A percentile compares a stretch with the other conserved stretches of the same genome.
Conservation (phyloP, 2,888 invertebrate species). For the Copidosoma aretas region DNA sequence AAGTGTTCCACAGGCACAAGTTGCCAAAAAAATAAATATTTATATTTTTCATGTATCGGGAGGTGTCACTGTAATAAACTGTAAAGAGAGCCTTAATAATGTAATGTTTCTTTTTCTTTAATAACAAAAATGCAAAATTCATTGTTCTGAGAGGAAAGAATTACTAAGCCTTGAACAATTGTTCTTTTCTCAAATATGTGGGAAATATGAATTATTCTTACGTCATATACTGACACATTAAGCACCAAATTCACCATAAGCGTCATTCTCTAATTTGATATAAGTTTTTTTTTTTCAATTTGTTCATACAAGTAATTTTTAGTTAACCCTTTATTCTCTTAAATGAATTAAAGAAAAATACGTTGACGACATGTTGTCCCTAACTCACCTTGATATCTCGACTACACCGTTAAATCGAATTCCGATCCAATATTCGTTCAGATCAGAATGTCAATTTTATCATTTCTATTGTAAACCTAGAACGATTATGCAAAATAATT, state of each 20-base stretch:
- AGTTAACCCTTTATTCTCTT: slow-evolving; percentile 19
- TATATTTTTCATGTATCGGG: slow-evolving; percentile 14
- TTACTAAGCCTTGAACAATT: slow-evolving; percentile 36
- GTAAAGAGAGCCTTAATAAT: slow-evolving; percentile 32
- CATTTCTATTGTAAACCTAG: not conserved
- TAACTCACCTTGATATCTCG: slow-evolving; percentile 38
- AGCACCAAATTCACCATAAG: slow-evolving; percentile 45
- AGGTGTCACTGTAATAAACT: slow-evolving; percentile 25
- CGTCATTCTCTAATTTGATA: slow-evolving; percentile 37
- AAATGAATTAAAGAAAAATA: slow-evolving; percentile 20
- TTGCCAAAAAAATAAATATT: slow-evolving; percentile 53
- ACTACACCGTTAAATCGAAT: slow-evolving; percentile 8
- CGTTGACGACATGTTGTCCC: slow-evolving; percentile 48
- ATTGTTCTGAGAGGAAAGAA: slow-evolving; percentile 48
- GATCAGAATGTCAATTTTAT: slow-evolving; percentile 1
- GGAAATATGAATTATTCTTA: slow-evolving; percentile 23
- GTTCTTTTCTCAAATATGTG: slow-evolving; percentile 31
- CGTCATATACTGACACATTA: slow-evolving; percentile 34
- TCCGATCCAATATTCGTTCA: not conserved
- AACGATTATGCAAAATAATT: slow-evolving; percentile 33
- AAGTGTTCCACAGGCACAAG: slow-evolving; percentile 63
- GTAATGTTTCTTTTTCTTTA: slow-evolving; percentile 14
- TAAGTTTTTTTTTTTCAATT: slow-evolving; percentile 32
- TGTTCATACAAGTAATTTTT: slow-evolving; percentile 8
- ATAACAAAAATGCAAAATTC: slow-evolving; percentile 39